Evolutionary conservation across 2,113 vertebrate species (phyloP).

Genomic region (Poecile atricapillus): DNA sequence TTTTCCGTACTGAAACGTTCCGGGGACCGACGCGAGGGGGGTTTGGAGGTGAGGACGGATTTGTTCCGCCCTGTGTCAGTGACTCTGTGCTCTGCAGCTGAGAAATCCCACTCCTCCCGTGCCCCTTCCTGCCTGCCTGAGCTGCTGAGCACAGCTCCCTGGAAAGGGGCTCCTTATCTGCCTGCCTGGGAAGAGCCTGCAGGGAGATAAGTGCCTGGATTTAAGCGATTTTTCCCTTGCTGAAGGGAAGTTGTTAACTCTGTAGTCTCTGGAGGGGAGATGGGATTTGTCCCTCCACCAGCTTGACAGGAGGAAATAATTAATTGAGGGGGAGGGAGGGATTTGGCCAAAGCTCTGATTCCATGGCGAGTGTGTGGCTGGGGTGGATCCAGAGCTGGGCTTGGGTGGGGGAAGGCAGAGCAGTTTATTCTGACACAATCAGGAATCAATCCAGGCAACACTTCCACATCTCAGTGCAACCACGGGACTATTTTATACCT

Average conservation of each 20-base stretch:
- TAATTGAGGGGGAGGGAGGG: neutral
- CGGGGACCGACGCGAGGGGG: neutral
- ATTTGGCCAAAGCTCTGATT: neutral
- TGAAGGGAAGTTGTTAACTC: neutral
- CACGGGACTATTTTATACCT: neutral
- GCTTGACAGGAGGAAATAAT: neutral
- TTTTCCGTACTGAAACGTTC: neutral
- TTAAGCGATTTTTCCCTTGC: neutral
- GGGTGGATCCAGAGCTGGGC: neutral
- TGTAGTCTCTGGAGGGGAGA: neutral
- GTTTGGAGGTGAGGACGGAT: neutral
- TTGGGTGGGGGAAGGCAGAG: neutral
- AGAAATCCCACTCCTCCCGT: neutral
- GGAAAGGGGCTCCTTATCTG: constrained; percentile 24
- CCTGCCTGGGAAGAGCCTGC: neutral
- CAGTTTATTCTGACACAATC: constrained; percentile 33
- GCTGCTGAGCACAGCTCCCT: neutral
- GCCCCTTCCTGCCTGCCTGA: neutral
- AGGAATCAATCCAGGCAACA: neutral
- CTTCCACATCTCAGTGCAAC: neutral
- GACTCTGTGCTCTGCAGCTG: neutral
- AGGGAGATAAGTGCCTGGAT: constrained; percentile 30
- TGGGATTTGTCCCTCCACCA: neutral
- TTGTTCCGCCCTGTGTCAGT: neutral
- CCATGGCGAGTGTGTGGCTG: neutral